A percentile compares a stretch with the other conserved stretches of the same genome.
These are phyloP conservation scores for Heteromyza rotundicornis DNA, from an alignment of 2,888 invertebrate species.

Conservation along the genomic window DNA sequence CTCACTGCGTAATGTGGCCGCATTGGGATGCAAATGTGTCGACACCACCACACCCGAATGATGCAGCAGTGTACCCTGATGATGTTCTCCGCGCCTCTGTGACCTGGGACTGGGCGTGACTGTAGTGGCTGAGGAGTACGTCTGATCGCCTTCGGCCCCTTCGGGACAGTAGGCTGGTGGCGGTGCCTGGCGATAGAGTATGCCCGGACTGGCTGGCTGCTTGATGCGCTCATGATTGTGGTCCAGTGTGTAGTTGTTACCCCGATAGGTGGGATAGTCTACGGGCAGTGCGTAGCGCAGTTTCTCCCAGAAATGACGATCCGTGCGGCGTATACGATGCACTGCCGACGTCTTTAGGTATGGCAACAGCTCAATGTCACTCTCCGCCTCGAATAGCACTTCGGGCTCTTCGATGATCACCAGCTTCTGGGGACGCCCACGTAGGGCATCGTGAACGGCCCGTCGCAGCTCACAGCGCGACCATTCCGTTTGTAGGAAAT, in stretches of 20 bases:
- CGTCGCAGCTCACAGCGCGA: slow-evolving; percentile 88
- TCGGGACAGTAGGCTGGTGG: slow-evolving; percentile 61
- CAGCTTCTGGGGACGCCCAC: slow-evolving; percentile 84
- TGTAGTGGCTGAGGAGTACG: slow-evolving; percentile 71
- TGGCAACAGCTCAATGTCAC: slow-evolving; percentile 86
- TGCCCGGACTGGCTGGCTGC: slow-evolving; percentile 61
- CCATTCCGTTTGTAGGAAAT: slow-evolving; percentile 95
- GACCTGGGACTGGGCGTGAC: slow-evolving; percentile 69
- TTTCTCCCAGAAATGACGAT: slow-evolving; percentile 93
- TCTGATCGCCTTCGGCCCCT: slow-evolving; percentile 65
- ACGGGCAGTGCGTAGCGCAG: slow-evolving; percentile 87
- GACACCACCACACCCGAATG: background rate
- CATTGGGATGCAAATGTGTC: slow-evolving; percentile 44
- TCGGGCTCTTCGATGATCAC: slow-evolving; percentile 88
- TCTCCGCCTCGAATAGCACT: slow-evolving; percentile 80
- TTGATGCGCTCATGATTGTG: slow-evolving; percentile 62
- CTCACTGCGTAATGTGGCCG: slow-evolving; percentile 40
- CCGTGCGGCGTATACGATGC: slow-evolving; percentile 80
- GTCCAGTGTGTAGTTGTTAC: slow-evolving; percentile 85
- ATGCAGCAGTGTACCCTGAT: slow-evolving; percentile 24
- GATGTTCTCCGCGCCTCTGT: slow-evolving; percentile 62
- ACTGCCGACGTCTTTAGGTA: slow-evolving; percentile 85
- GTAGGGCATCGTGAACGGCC: slow-evolving; percentile 86
- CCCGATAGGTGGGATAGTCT: slow-evolving; percentile 73
- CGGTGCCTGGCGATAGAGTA: slow-evolving; percentile 61